Evolutionary conservation across 2,797 vertebrate species (phyloP).

Genomic region (Glyptemys insculpta): DNA sequence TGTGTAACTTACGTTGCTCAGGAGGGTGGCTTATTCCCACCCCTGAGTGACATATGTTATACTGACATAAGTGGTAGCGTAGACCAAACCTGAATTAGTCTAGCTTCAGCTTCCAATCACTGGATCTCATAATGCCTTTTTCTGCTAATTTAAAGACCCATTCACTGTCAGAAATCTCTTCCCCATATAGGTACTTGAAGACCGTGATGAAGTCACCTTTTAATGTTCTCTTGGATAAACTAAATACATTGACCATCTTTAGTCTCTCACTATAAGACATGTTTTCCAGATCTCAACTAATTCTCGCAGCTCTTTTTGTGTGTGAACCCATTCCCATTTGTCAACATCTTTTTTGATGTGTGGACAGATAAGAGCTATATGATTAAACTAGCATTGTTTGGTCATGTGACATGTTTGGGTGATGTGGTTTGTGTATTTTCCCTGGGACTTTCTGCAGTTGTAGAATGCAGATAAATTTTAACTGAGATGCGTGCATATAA

Average conservation of each 20-base stretch:
- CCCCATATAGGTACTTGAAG: neutral
- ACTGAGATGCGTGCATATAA: neutral
- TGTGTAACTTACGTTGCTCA: too few relatives aligned
- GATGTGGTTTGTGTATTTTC: neutral
- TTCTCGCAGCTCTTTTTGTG: neutral
- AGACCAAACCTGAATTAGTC: neutral
- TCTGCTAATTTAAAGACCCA: neutral
- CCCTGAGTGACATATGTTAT: too few relatives aligned
- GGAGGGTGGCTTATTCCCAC: too few relatives aligned
- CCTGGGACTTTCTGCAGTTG: neutral
- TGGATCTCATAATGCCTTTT: neutral
- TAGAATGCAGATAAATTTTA: neutral
- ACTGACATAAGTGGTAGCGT: too few relatives aligned
- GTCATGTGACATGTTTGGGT: neutral
- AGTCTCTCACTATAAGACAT: neutral
- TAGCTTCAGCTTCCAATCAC: neutral
- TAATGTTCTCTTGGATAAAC: neutral
- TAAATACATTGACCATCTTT: neutral
- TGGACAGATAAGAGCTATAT: neutral
- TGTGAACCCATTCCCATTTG: neutral
- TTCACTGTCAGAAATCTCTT: neutral
- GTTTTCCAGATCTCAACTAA: neutral
- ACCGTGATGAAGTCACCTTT: neutral
- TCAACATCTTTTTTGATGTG: neutral
- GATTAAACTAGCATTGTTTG: neutral